Conservation (phyloP, 2,888 invertebrate species). For the Parapristionchus giblindavisi region DNA sequence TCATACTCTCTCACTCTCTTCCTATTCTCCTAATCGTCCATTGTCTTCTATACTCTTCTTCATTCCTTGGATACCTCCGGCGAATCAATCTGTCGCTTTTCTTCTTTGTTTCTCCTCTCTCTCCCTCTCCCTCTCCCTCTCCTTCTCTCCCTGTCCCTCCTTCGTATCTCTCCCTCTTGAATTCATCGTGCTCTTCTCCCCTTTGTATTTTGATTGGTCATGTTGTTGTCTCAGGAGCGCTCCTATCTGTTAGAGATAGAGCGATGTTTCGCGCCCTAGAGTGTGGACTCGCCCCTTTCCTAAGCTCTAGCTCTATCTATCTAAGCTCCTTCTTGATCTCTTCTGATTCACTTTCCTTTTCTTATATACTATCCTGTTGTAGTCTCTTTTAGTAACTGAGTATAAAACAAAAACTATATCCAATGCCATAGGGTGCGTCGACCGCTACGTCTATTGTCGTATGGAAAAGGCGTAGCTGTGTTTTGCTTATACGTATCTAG, state of each 20-base stretch:
- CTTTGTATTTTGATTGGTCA: no score
- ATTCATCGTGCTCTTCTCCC: no score
- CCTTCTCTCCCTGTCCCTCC: not conserved
- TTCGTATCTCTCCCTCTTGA: not conserved
- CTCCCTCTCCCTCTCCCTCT: not conserved
- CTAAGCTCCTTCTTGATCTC: not conserved
- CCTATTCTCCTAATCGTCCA: not conserved
- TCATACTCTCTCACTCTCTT: constrained; percentile 1
- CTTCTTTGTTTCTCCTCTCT: not conserved
- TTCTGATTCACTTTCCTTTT: not conserved
- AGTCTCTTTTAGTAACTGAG: not conserved
- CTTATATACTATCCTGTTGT: not conserved
- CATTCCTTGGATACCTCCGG: no score
- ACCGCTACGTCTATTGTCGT: no score
- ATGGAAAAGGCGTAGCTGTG: no score
- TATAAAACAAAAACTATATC: no score
- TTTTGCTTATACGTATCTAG: no score
- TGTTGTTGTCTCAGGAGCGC: not conserved
- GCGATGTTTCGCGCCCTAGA: not conserved
- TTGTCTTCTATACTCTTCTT: not conserved
- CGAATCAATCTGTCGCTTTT: no score
- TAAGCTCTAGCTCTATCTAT: not conserved
- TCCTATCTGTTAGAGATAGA: not conserved
- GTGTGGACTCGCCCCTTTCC: not conserved
- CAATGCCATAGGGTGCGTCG: no score